Evolutionary conservation across 2,888 invertebrate species (phyloP), one percentile per base, ranked within the genome.

Genomic region (Parochlus steinenii): DNA sequence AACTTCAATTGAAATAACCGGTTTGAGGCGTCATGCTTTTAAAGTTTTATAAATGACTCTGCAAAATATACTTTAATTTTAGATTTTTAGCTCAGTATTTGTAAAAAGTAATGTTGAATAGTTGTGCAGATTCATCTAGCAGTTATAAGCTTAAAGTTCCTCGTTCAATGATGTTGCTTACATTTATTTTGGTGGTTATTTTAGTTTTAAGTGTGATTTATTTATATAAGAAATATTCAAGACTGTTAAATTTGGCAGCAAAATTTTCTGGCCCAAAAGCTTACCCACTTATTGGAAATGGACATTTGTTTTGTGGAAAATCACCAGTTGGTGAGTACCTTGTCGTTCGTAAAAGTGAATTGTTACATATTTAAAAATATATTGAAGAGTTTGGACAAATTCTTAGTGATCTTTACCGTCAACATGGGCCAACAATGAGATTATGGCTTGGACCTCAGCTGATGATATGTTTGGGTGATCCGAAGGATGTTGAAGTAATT

Each of bases 401-500:
- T 8, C n/a, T 34, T 11, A 11, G 16, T 3, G n/a, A 16, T 2
- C 28, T 28, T 14, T 20, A 28, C 6, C 14, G 17, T 22, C 22
- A 20, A 10, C 18, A 34, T 27, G 34, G 34, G 15, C 27, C 27
- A 10, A 28, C 28, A 6, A 6, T 34, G 4, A 34, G 28, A 34
- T 51, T 62, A 12, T 63, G 64, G 51, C 50, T 62, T 16, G 54
- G 65, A 17, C 55, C 60, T 7, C 46, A 56, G 4, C 51, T 65
- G 15, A 59, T 58, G 20, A 43, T 66, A 1, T 39, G 65, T 17
- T 44, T 62, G n/a, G 50, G 50, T 6, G 58, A 65, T 47, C 50
- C 61, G 2, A 62, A 62, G 44, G 53, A 61, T 40, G 52, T 58
- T 11, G 65, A 66, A 49, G 62, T 64, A 44, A 17, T 57, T n/a